phyloP scores from a whole-genome alignment of 2,797 vertebrate species.

The Euthynnus affinis region DNA sequence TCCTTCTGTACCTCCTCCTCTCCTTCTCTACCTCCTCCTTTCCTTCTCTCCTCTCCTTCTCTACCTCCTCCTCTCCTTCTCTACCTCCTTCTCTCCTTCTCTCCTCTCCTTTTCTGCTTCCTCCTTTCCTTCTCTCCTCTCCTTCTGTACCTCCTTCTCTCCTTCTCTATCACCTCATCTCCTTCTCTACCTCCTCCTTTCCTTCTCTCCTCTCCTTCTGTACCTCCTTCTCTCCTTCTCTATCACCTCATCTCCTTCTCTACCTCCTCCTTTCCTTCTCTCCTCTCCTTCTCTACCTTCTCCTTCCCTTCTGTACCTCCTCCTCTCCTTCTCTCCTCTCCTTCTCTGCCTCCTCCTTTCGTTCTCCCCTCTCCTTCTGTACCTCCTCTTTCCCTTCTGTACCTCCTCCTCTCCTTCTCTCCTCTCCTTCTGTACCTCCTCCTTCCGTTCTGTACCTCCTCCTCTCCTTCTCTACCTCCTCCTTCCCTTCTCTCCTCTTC shows the following conservation, averaged over 20 bases:
- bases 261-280: neutral
- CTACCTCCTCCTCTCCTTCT: neutral
- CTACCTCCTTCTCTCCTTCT: neutral
- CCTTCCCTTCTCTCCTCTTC: neutral
- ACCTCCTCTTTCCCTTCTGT: too few species aligned
- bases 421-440: rapidly evolving
- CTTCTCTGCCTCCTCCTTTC: too few species aligned
- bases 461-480: neutral
- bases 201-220: neutral
- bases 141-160: too few species aligned
- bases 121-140: too few species aligned
- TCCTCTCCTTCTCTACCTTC: neutral
- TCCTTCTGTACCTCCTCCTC: too few species aligned
- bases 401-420: neutral
- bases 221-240: neutral
- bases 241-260: neutral
- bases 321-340: neutral
- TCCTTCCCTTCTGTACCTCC: neutral
- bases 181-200: neutral
- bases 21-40: too few species aligned
- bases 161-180: neutral
- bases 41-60: too few species aligned
- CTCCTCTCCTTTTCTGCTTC: too few species aligned
- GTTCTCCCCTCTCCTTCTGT: too few species aligned
- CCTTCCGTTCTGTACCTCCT: neutral